Conservation (phyloP, 2,797 vertebrate species). For the Sarcoramphus papa region DNA sequence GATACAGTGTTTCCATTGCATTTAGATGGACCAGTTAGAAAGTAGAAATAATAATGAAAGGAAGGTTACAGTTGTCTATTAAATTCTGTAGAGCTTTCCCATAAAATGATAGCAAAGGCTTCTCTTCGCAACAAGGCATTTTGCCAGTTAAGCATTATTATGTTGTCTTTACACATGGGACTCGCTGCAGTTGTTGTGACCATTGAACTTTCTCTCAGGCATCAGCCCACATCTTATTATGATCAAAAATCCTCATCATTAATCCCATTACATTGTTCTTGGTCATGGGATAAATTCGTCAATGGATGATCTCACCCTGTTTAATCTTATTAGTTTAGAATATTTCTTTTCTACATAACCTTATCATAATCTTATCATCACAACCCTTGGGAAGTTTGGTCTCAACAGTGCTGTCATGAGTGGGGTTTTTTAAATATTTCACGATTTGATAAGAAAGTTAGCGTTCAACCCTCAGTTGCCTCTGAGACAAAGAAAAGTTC, state of each 20-base stretch:
- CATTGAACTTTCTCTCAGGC: background rate
- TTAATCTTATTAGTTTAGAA: constrained; percentile 28
- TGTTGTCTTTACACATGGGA: background rate
- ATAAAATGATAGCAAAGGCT: accelerated
- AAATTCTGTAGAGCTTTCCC: background rate
- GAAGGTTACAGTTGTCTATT: background rate
- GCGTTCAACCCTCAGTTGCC: background rate
- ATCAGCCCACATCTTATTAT: background rate
- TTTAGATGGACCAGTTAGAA: background rate
- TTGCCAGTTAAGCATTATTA: background rate
- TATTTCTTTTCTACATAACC: background rate
- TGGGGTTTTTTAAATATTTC: background rate
- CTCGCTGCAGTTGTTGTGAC: background rate
- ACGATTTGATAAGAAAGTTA: background rate
- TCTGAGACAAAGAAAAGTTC: background rate
- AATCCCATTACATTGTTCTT: constrained; percentile 25
- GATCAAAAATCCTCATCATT: constrained; percentile 10
- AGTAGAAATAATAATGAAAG: background rate
- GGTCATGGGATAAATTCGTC: background rate
- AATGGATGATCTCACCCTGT: background rate
- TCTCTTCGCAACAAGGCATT: background rate
- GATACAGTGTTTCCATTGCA: background rate
- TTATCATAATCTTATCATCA: background rate
- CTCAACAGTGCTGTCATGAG: background rate
- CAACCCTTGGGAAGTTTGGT: background rate